phyloP scores from a whole-genome alignment of 1,140 invertebrate species.

The Propsilocerus akamusi region DNA sequence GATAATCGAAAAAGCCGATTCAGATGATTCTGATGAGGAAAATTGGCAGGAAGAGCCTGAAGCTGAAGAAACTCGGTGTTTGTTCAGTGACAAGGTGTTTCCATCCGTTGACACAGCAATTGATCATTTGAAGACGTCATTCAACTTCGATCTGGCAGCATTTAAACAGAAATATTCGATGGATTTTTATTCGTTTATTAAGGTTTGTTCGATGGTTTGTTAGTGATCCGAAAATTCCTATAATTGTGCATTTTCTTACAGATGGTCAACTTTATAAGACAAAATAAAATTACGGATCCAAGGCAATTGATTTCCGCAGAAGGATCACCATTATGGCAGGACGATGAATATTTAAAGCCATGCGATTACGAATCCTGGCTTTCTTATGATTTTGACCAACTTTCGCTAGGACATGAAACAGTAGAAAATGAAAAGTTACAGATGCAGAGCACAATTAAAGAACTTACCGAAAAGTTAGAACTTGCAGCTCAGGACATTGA shows the following conservation, averaged over 20 bases:
- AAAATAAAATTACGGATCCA: conserved; percentile 30
- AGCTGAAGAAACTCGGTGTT: conserved; percentile 26
- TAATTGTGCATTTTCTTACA: conserved; percentile 15
- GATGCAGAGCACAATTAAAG: not conserved
- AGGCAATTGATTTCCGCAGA: conserved; percentile 31
- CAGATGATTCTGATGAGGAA: conserved; percentile 25
- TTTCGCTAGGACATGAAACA: conserved; percentile 4
- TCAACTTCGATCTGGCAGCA: conserved; percentile 43
- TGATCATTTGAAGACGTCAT: conserved; percentile 38
- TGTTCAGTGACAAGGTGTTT: conserved; percentile 34
- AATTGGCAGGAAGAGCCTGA: conserved; percentile 28
- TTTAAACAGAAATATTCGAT: conserved; percentile 50
- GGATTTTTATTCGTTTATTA: conserved; percentile 73
- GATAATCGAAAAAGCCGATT: conserved; percentile 11
- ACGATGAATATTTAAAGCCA: conserved; percentile 57
- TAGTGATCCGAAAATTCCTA: not conserved
- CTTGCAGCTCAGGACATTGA: conserved; percentile 39
- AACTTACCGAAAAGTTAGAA: conserved; percentile 20
- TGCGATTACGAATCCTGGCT: conserved; percentile 59
- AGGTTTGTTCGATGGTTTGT: conserved; percentile 4
- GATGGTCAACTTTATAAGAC: conserved; percentile 70
- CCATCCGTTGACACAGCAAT: conserved; percentile 31
- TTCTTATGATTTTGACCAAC: conserved; percentile 39
- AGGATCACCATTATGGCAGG: conserved; percentile 40
- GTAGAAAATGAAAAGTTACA: conserved; percentile 9